Evolutionary conservation across 1,140 invertebrate genomes (phyloP).

Genomic region (Archivesica marissinica): DNA sequence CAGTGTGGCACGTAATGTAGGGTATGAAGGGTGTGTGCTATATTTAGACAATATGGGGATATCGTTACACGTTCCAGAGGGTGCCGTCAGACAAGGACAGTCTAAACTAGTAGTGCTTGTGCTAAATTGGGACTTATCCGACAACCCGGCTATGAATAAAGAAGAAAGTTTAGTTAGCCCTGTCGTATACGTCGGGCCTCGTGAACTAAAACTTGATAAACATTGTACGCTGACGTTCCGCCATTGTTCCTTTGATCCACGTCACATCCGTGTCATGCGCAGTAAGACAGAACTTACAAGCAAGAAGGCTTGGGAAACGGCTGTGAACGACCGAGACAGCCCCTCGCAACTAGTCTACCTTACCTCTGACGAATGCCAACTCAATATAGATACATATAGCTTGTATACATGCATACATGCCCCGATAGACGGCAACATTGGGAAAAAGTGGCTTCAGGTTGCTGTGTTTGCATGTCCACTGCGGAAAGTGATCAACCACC

Average conservation of each 20-base stretch:
- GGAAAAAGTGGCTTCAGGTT: constrained; percentile 76
- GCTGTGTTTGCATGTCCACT: constrained; percentile 73
- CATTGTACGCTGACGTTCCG: constrained; percentile 68
- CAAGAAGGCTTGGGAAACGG: constrained; percentile 66
- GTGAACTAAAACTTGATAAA: constrained; percentile 70
- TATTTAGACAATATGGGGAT: constrained; percentile 75
- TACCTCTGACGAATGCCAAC: constrained; percentile 66
- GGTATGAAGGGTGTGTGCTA: constrained; percentile 64
- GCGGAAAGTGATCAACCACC: constrained; percentile 61
- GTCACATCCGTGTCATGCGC: constrained; percentile 68
- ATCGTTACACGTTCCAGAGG: constrained; percentile 69
- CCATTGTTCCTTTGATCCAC: constrained; percentile 73
- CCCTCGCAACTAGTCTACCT: constrained; percentile 47
- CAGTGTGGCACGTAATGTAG: constrained; percentile 63
- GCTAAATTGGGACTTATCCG: constrained; percentile 75
- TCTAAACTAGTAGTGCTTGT: constrained; percentile 67
- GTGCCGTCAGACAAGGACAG: constrained; percentile 62
- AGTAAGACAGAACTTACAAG: constrained; percentile 73
- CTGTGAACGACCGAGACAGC: constrained; percentile 46
- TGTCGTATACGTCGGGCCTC: constrained; percentile 75
- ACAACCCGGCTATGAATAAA: constrained; percentile 69
- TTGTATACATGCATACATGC: constrained; percentile 71
- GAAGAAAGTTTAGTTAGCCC: constrained; percentile 72
- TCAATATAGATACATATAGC: constrained; percentile 70
- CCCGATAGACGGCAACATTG: constrained; percentile 24